Evolutionary conservation across 2,113 vertebrate genomes (phyloP).

Genomic region (Panthera uncia): DNA sequence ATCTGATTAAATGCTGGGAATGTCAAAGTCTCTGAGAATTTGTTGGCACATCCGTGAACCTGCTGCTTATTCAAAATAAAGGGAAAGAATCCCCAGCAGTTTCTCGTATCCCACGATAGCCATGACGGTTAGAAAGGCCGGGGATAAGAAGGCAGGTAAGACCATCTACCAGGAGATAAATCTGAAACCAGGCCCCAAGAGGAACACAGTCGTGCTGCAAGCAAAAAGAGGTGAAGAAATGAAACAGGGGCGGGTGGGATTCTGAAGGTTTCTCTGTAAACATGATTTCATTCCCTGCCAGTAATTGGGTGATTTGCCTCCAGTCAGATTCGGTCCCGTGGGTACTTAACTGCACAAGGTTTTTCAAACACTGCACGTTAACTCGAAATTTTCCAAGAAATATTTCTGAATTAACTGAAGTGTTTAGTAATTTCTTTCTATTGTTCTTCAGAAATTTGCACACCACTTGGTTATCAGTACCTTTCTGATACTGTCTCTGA

Average conservation of each 20-base stretch:
- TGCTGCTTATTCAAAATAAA: slow-evolving; percentile 41
- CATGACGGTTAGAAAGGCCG: neutral
- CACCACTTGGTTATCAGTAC: neutral
- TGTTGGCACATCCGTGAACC: neutral
- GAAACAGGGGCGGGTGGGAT: slow-evolving; percentile 18
- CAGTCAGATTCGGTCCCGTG: neutral
- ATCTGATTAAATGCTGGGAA: slow-evolving; percentile 37
- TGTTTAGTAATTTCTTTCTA: neutral
- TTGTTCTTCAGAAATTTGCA: slow-evolving; percentile 41
- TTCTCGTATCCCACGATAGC: neutral
- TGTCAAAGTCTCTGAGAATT: neutral
- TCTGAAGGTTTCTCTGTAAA: slow-evolving; percentile 22
- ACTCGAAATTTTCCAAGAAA: slow-evolving; percentile 9
- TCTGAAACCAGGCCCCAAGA: neutral
- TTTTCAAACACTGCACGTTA: slow-evolving; percentile 42
- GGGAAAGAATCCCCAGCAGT: neutral
- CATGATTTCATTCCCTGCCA: neutral
- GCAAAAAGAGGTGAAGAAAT: neutral
- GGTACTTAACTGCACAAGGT: neutral
- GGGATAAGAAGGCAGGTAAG: neutral
- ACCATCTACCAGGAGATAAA: neutral
- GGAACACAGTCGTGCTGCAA: neutral
- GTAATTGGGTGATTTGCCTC: slow-evolving; percentile 36
- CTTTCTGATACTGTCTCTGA: neutral
- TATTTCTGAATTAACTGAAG: slow-evolving; percentile 49